Conservation (phyloP, 2,888 invertebrate genomes). For the Harpalus rufipes region DNA sequence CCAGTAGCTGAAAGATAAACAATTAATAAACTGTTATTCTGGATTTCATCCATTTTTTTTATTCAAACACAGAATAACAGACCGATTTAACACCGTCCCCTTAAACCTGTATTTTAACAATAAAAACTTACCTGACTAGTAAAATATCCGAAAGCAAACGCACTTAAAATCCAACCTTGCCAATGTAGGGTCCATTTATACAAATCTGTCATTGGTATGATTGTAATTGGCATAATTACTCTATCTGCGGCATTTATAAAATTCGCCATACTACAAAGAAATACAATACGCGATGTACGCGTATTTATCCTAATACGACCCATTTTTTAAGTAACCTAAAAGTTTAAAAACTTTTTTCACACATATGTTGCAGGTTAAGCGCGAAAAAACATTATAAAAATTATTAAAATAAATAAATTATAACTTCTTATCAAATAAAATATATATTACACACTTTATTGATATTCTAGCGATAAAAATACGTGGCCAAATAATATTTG, state of each 20-base stretch:
- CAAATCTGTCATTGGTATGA: conserved; percentile 86
- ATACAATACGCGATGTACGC: conserved; percentile 81
- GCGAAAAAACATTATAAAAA: not conserved
- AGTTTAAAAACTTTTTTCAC: not conserved
- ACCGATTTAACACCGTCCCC: too few relatives aligned
- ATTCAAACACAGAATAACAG: too few relatives aligned
- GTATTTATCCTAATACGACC: conserved; percentile 78
- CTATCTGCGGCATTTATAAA: conserved; percentile 88
- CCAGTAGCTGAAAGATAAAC: conserved; percentile 54
- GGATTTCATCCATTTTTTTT: too few relatives aligned
- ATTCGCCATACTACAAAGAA: conserved; percentile 85
- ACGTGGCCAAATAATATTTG: conserved; percentile 38
- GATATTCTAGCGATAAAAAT: too few relatives aligned
- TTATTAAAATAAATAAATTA: not conserved
- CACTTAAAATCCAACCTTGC: conserved; percentile 87
- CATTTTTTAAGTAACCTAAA: conserved; percentile 72
- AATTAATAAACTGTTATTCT: too few relatives aligned
- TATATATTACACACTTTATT: too few relatives aligned
- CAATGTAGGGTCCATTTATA: conserved; percentile 85
- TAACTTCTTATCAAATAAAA: too few relatives aligned
- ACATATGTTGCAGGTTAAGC: too few relatives aligned
- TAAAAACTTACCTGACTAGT: conserved; percentile 83
- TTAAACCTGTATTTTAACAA: too few relatives aligned
- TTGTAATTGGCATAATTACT: conserved; percentile 88
- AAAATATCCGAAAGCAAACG: conserved; percentile 88